These are phyloP conservation scores for Pachyramphus minor DNA, from an alignment of 2,113 vertebrate species.

Conservation along the genomic window DNA sequence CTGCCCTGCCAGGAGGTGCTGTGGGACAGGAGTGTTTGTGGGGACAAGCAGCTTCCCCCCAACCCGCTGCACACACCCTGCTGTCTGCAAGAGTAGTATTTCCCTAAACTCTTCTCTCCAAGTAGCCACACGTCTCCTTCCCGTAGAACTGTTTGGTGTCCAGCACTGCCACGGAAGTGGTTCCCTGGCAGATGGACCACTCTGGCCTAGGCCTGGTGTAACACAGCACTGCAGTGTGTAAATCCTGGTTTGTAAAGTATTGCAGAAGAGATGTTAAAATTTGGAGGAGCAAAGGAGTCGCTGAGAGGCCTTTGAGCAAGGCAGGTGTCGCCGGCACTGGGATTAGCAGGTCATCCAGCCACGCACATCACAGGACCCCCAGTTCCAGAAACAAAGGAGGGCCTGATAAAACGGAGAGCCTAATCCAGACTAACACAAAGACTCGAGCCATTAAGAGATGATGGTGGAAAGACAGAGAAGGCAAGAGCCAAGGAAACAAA, in stretches of 20 bases:
- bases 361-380: background rate
- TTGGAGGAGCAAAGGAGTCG: background rate
- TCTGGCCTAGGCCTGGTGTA: background rate
- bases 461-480: background rate
- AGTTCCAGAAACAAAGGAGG: slow-evolving; percentile 5
- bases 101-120: background rate
- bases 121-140: background rate
- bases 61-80: background rate
- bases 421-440: background rate
- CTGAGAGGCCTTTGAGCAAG: background rate
- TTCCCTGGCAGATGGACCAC: fast-evolving
- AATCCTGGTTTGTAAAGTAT: background rate
- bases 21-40: background rate
- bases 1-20: background rate
- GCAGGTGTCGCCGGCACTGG: background rate
- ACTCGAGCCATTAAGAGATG: background rate
- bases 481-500: slow-evolving; percentile 4
- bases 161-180: background rate
- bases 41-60: background rate
- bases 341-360: background rate
- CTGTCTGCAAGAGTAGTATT: background rate
- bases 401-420: background rate
- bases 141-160: background rate
- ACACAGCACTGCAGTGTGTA: background rate
- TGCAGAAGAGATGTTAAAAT: background rate